Percentiles rank a stretch among this genome's conserved stretches.
phyloP scores from a whole-genome alignment of 2,888 invertebrate genomes.

The Euspilapteryx auroguttella region DNA sequence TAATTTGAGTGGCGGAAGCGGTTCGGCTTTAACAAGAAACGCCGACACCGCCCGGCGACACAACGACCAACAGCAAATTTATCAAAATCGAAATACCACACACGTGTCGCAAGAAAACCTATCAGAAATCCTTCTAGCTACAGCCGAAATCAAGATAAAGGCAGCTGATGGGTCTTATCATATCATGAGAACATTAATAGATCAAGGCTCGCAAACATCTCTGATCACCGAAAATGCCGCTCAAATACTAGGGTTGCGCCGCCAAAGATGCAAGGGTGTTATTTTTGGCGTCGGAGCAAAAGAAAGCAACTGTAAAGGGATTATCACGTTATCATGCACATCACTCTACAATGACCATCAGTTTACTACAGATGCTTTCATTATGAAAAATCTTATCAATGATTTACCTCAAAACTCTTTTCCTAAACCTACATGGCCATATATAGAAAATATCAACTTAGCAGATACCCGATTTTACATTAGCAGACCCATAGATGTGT shows the following conservation, averaged over 20 bases:
- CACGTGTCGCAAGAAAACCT: not conserved
- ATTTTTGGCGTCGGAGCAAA: slow-evolving; percentile 8
- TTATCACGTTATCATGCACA: slow-evolving; percentile 4
- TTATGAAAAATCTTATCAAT: slow-evolving; percentile 8
- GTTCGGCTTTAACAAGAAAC: too few relatives aligned
- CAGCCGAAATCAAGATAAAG: slow-evolving; percentile 7
- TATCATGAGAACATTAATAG: slow-evolving; percentile 7
- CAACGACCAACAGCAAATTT: too few relatives aligned
- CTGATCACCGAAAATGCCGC: slow-evolving; percentile 9
- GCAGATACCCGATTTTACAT: slow-evolving; percentile 8
- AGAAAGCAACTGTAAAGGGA: slow-evolving; percentile 8
- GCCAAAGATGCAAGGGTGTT: slow-evolving; percentile 6
- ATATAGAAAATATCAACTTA: slow-evolving; percentile 7
- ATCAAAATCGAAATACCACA: not conserved
- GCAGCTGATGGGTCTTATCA: slow-evolving; percentile 6
- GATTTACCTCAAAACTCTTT: slow-evolving; percentile 4
- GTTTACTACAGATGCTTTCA: slow-evolving; percentile 6
- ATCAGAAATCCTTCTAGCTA: not conserved
- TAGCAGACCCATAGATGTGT: slow-evolving; percentile 3
- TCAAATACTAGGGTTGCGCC: slow-evolving; percentile 5
- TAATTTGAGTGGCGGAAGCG: too few relatives aligned
- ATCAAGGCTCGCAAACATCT: slow-evolving; percentile 9
- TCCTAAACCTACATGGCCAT: slow-evolving; percentile 8
- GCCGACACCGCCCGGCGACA: too few relatives aligned
- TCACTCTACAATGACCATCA: slow-evolving; percentile 5